Evolutionary conservation across 2,888 invertebrate species (phyloP).

Genomic region (Zaprionus bogoriensis): DNA sequence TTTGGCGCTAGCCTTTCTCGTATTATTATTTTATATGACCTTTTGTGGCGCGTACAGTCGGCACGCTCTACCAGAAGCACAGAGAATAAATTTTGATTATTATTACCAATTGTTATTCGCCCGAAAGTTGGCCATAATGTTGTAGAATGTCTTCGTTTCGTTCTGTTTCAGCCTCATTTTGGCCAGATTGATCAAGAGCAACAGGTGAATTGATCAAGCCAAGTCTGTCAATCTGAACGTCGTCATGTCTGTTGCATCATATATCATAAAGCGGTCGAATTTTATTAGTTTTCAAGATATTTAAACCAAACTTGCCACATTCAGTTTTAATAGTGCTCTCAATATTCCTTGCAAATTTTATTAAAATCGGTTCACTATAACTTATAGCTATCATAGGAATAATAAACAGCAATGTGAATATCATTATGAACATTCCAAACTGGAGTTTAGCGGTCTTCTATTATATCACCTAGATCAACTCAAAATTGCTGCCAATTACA

Average conservation of each 20-base stretch:
- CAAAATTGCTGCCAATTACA: neutral
- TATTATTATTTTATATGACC: slow-evolving; percentile 58
- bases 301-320: neutral
- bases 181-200: too few species aligned
- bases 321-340: neutral
- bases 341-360: neutral
- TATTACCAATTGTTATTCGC: neutral
- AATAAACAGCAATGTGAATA: too few species aligned
- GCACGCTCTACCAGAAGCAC: neutral
- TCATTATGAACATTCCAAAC: too few species aligned
- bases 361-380: neutral
- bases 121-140: neutral
- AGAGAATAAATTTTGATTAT: neutral
- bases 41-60: slow-evolving; percentile 9
- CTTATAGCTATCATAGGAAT: neutral
- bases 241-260: neutral
- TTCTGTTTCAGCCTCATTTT: too few species aligned
- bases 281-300: too few species aligned
- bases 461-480: too few species aligned
- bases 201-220: neutral
- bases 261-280: too few species aligned
- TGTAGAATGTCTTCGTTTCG: too few species aligned
- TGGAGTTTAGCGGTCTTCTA: too few species aligned
- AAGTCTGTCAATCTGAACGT: neutral
- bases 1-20: slow-evolving; percentile 25